Percentiles rank a stretch among this genome's conserved stretches.
These are phyloP conservation scores for Hipposideros larvatus DNA, from an alignment of 2,797 vertebrate genomes.

Conservation along the genomic window DNA sequence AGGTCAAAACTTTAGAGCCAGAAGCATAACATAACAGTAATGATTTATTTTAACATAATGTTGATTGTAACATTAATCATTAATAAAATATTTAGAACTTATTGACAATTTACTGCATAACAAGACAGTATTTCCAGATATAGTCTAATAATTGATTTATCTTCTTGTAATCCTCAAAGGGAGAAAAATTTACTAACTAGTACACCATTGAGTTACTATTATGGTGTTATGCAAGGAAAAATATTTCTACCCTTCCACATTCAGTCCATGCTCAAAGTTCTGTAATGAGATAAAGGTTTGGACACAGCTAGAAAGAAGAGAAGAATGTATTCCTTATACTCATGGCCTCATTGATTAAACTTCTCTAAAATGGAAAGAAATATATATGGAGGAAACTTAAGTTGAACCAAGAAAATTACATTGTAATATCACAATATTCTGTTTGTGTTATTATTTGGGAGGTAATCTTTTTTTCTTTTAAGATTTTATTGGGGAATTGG, in stretches of 20 bases:
- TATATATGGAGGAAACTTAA: background rate
- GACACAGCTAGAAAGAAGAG: background rate
- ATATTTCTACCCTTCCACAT: background rate
- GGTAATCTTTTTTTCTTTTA: background rate
- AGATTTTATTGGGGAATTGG: no score
- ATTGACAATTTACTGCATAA: background rate
- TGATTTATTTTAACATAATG: background rate
- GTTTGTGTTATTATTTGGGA: background rate
- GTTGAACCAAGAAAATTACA: background rate
- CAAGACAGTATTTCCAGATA: background rate
- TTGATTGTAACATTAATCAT: background rate
- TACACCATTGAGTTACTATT: background rate
- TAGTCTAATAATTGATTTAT: background rate
- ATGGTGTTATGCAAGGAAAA: background rate
- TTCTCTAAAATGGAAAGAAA: background rate
- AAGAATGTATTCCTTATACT: background rate
- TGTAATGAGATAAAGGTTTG: background rate
- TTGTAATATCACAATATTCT: background rate
- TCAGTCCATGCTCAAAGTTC: background rate
- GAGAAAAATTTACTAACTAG: background rate
- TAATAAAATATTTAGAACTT: background rate
- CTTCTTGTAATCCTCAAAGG: background rate
- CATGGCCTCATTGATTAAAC: background rate
- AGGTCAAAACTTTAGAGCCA: background rate
- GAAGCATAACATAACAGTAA: background rate